A percentile compares a stretch with the other conserved stretches of the same genome.
phyloP scores from a whole-genome alignment of 2,888 invertebrate genomes.

The Lepidochitona cinerea region DNA sequence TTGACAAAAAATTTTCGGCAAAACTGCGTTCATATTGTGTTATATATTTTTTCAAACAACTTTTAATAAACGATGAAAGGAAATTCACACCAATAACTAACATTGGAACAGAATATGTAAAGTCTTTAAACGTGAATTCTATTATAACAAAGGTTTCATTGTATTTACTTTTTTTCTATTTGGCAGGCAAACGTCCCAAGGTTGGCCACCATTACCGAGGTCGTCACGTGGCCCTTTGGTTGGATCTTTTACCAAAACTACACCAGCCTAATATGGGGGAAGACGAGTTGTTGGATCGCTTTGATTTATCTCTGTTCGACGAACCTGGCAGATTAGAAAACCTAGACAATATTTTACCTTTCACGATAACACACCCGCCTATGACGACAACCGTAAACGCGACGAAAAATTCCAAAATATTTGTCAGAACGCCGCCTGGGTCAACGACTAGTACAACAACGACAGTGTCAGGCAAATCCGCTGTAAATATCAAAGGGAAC shows the following conservation, averaged over 20 bases:
- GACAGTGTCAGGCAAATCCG: not conserved
- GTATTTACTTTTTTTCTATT: slow-evolving; percentile 36
- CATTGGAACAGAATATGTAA: too few relatives aligned
- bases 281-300: slow-evolving; percentile 9
- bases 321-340: not conserved
- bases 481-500: not conserved
- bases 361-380: not conserved
- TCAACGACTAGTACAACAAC: not conserved
- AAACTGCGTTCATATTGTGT: too few relatives aligned
- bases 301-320: not conserved
- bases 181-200: slow-evolving; percentile 88
- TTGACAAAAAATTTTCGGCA: too few relatives aligned
- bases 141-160: too few relatives aligned
- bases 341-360: not conserved
- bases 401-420: not conserved
- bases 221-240: slow-evolving; percentile 95
- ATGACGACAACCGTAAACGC: not conserved
- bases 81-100: too few relatives aligned
- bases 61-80: too few relatives aligned
- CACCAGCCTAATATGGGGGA: slow-evolving; percentile 85
- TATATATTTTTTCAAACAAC: too few relatives aligned
- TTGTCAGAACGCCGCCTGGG: not conserved
- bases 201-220: slow-evolving; percentile 95
- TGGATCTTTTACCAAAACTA: slow-evolving; percentile 92
- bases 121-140: too few relatives aligned